These are phyloP conservation scores for Pantala flavescens DNA, from an alignment of 1,140 invertebrate species.

Conservation along the genomic window DNA sequence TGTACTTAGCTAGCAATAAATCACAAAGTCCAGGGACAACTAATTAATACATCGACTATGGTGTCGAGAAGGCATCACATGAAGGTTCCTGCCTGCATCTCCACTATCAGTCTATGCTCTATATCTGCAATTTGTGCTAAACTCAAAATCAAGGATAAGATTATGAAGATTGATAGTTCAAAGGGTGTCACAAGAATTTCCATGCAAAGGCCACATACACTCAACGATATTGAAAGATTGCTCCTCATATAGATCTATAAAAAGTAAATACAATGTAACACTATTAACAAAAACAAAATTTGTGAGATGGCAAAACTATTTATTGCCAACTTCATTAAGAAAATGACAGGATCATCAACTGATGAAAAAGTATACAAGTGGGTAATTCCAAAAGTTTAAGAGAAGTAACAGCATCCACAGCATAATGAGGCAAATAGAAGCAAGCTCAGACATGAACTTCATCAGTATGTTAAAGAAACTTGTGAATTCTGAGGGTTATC, in stretches of 20 bases:
- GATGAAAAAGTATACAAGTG: slow-evolving; percentile 18
- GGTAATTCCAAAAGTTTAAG: slow-evolving; percentile 24
- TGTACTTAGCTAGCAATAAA: too few species aligned
- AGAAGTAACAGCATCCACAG: slow-evolving; percentile 19
- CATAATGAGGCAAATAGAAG: slow-evolving; percentile 24
- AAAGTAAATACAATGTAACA: slow-evolving; percentile 21
- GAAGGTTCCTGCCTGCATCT: too few species aligned
- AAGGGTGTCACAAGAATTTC: slow-evolving; percentile 22
- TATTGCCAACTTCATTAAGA: slow-evolving; percentile 19
- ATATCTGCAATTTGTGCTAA: background rate
- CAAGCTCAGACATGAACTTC: slow-evolving; percentile 22
- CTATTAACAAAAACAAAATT: slow-evolving; percentile 21
- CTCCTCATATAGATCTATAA: slow-evolving; percentile 24
- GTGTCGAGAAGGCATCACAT: too few species aligned
- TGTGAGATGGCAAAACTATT: slow-evolving; percentile 23
- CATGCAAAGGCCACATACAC: slow-evolving; percentile 18
- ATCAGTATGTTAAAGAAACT: slow-evolving; percentile 10
- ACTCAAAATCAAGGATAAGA: background rate
- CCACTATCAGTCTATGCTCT: too few species aligned
- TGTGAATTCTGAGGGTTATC: slow-evolving; percentile 11
- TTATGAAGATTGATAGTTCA: slow-evolving; percentile 21
- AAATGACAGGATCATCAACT: slow-evolving; percentile 17
- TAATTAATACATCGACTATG: too few species aligned
- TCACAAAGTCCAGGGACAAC: too few species aligned
- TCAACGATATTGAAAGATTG: slow-evolving; percentile 24